A percentile compares a stretch with the other conserved stretches of the same genome.
Conservation (phyloP, 1,140 invertebrate species). For the Bradynema listronoti region DNA sequence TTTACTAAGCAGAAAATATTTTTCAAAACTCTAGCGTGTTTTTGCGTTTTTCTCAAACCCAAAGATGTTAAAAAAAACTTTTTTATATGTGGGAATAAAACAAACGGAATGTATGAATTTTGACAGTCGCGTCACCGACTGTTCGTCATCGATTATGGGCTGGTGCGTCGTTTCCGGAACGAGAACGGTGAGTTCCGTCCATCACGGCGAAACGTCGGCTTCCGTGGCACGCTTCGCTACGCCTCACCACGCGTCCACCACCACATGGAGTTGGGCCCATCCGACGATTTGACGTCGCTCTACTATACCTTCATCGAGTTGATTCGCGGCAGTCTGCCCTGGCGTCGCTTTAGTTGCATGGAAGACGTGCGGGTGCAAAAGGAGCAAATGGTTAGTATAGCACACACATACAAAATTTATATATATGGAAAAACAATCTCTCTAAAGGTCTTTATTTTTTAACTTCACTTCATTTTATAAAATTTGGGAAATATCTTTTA, state of each 20-base stretch:
- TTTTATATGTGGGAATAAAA: too few relatives aligned
- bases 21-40: too few relatives aligned
- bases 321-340: constrained; percentile 17
- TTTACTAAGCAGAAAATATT: too few relatives aligned
- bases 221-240: constrained; percentile 93
- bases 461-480: too few relatives aligned
- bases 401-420: too few relatives aligned
- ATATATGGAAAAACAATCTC: too few relatives aligned
- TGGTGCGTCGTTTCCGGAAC: constrained; percentile 84
- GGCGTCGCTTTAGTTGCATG: constrained; percentile 21
- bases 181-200: constrained; percentile 83
- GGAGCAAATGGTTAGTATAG: constrained; percentile 23
- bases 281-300: constrained; percentile 18
- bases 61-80: too few relatives aligned
- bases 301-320: constrained; percentile 27
- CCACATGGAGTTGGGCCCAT: constrained; percentile 67
- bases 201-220: constrained; percentile 90
- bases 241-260: constrained; percentile 98
- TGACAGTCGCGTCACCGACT: constrained; percentile 43
- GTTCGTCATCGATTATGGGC: constrained; percentile 84
- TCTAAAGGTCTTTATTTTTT: too few relatives aligned
- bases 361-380: constrained; percentile 29
- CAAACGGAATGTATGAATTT: too few relatives aligned
- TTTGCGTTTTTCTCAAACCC: too few relatives aligned
- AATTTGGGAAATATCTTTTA: too few relatives aligned